Conservation (phyloP, 92 coral and sea anemone species). For the Phenganax subtilis region DNA sequence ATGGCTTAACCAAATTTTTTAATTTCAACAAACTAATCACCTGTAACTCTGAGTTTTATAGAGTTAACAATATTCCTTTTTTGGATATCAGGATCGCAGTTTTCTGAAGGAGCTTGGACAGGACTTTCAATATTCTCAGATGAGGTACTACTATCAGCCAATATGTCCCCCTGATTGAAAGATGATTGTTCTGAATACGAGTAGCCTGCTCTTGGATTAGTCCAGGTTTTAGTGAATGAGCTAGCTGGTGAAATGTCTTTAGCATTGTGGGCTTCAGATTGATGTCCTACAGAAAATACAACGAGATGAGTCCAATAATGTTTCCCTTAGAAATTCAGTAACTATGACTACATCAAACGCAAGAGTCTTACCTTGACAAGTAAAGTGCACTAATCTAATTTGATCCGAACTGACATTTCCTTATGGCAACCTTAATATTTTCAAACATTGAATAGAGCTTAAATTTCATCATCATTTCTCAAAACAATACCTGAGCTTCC, state of each 20-base stretch:
- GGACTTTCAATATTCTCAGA: neutral
- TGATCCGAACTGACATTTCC: neutral
- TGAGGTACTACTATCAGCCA: conserved; percentile 3
- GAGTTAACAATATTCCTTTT: conserved; percentile 21
- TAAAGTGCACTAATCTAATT: neutral
- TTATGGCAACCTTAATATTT: neutral
- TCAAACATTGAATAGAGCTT: neutral
- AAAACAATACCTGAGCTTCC: conserved; percentile 2
- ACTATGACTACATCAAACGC: too few species aligned
- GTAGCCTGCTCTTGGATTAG: conserved; percentile 8
- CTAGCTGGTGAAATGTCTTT: neutral
- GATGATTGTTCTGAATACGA: conserved; percentile 14
- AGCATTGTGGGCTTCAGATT: neutral
- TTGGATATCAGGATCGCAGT: conserved; percentile 4
- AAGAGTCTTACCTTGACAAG: too few species aligned
- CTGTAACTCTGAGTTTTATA: conserved; percentile 9
- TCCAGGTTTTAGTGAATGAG: conserved; percentile 17
- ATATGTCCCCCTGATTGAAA: conserved; percentile 13
- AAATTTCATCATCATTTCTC: too few species aligned
- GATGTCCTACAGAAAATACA: neutral
- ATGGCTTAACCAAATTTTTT: too few species aligned
- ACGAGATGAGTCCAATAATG: too few species aligned
- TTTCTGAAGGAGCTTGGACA: neutral
- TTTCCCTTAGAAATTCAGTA: too few species aligned
- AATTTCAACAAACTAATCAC: neutral